Evolutionary conservation across 2,113 vertebrate genomes (phyloP).

Genomic region (Naja naja): DNA sequence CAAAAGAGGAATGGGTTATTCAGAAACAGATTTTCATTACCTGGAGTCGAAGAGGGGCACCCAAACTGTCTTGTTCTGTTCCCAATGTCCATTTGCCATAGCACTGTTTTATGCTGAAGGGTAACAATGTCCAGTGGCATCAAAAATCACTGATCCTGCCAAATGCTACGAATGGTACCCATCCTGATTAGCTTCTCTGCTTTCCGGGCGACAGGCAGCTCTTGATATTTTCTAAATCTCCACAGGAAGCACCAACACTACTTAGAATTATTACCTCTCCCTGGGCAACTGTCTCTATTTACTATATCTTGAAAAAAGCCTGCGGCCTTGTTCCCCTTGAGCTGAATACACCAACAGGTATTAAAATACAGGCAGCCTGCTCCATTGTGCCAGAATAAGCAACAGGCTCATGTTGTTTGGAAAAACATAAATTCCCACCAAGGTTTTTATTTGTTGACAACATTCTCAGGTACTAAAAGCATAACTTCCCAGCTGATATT

Average conservation of each 20-base stretch:
- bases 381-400: conserved; percentile 6
- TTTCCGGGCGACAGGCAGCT: background rate
- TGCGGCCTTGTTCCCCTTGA: background rate
- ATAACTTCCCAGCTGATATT: background rate
- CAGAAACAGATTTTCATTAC: background rate
- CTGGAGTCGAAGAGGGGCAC: background rate
- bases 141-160: background rate
- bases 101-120: background rate
- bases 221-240: background rate
- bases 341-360: background rate
- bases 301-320: background rate
- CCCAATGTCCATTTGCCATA: background rate
- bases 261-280: background rate
- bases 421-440: conserved; percentile 11
- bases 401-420: conserved; percentile 4
- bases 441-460: conserved; percentile 21
- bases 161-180: background rate
- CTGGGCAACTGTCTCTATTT: background rate
- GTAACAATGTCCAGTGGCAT: background rate
- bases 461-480: background rate
- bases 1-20: background rate
- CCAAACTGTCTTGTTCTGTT: background rate
- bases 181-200: background rate
- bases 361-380: conserved; percentile 8
- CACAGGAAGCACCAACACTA: background rate